Evolutionary conservation across 2,888 invertebrate species (phyloP).

Genomic region (Asteroscopus sphinx): DNA sequence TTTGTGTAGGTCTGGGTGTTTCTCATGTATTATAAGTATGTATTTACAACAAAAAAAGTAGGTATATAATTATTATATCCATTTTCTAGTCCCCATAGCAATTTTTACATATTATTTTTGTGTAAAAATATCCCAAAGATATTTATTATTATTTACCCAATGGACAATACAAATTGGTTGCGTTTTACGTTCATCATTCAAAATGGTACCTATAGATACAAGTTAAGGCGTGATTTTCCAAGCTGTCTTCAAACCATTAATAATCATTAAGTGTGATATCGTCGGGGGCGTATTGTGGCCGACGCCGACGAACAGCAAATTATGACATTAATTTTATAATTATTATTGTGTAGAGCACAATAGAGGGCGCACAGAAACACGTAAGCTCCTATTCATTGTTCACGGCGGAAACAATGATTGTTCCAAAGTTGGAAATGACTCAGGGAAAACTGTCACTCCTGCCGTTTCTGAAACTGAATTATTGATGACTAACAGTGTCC

Average conservation of each 20-base stretch:
- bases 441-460: constrained; percentile 59
- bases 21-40: no score
- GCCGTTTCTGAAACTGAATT: constrained; percentile 34
- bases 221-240: constrained; percentile 72
- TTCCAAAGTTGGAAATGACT: constrained; percentile 72
- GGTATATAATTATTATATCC: no score
- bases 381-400: constrained; percentile 75
- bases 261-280: constrained; percentile 80
- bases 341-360: constrained; percentile 78
- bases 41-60: no score
- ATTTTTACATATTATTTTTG: no score
- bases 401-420: constrained; percentile 74
- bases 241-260: constrained; percentile 76
- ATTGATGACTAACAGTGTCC: neutral
- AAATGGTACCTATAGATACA: constrained; percentile 33
- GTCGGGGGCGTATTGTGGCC: constrained; percentile 69
- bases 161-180: neutral
- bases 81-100: no score
- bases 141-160: no score
- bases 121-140: no score
- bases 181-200: constrained; percentile 21
- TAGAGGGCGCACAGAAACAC: constrained; percentile 75
- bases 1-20: no score
- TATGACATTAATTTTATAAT: constrained; percentile 85
- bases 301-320: constrained; percentile 74